Percentiles rank a stretch among this genome's conserved stretches.
Conservation (phyloP, 2,888 invertebrate genomes). For the Pecten maximus region DNA sequence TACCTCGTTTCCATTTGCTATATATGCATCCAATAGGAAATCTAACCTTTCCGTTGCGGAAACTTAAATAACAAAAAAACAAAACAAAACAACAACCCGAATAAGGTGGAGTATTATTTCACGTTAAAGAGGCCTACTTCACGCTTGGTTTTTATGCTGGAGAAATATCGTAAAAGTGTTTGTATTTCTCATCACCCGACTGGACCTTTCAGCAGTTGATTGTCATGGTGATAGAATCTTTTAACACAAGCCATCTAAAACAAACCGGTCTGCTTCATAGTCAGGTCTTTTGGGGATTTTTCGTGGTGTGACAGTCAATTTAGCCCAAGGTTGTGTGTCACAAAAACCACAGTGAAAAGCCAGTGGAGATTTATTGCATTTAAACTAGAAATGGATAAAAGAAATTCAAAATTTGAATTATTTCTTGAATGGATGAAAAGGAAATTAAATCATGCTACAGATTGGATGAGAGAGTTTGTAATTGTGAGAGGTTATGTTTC, state of each 20-base stretch:
- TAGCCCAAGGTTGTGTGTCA: constrained; percentile 5
- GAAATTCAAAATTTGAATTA: constrained; percentile 2
- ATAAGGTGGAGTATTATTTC: not conserved
- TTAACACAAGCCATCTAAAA: constrained; percentile 11
- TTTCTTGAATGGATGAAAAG: not conserved
- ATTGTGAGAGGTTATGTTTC: constrained; percentile 8
- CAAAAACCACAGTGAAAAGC: not conserved
- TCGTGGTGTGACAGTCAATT: constrained; percentile 1
- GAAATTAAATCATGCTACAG: not conserved
- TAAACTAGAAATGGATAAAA: not conserved
- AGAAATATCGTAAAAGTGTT: not conserved
- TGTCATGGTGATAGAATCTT: not conserved
- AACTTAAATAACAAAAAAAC: not conserved
- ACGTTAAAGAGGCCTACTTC: not conserved
- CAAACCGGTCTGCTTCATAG: not conserved
- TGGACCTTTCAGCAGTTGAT: not conserved
- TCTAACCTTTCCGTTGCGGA: not conserved
- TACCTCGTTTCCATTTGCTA: not conserved
- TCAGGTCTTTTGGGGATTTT: not conserved
- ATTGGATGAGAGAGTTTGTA: not conserved
- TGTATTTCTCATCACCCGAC: not conserved
- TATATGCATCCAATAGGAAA: not conserved
- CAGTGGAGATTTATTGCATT: not conserved
- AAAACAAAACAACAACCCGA: not conserved
- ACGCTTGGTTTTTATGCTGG: not conserved